A percentile compares a stretch with the other conserved stretches of the same genome.
These are phyloP conservation scores for Ptiloglossa arizonensis DNA, from an alignment of 1,140 invertebrate genomes.

Conservation along the genomic window DNA sequence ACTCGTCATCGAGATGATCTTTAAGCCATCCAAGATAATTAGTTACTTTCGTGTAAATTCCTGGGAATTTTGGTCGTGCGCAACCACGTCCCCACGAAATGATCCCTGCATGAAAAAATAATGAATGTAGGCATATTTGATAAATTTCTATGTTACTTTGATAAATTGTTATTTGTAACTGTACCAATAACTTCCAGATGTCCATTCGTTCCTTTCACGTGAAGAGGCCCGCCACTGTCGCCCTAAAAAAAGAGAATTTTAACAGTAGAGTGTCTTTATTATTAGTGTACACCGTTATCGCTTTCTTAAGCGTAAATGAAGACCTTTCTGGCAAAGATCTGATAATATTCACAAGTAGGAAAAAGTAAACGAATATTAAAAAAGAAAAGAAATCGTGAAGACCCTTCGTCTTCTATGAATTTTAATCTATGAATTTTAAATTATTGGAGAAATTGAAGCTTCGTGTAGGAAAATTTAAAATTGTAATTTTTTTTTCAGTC, in stretches of 20 bases:
- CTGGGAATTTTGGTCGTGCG: constrained; percentile 87
- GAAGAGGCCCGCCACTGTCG: constrained; percentile 84
- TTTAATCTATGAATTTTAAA: too few species aligned
- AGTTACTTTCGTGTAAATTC: constrained; percentile 88
- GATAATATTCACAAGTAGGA: too few species aligned
- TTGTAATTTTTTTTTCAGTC: too few species aligned
- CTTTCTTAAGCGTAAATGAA: too few species aligned
- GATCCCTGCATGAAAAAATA: constrained; percentile 80
- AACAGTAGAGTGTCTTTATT: background rate
- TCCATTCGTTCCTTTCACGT: constrained; percentile 76
- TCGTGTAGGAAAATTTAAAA: too few species aligned
- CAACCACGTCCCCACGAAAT: constrained; percentile 91
- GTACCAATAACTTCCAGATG: constrained; percentile 83
- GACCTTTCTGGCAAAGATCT: too few species aligned
- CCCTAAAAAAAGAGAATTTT: constrained; percentile 70
- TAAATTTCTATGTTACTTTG: background rate
- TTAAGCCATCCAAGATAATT: constrained; percentile 88
- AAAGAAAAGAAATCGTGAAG: too few species aligned
- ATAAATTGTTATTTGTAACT: constrained; percentile 1
- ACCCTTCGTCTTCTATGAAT: too few species aligned
- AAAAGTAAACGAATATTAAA: too few species aligned
- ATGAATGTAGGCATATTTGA: background rate
- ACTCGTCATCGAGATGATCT: constrained; percentile 81
- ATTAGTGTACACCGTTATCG: too few species aligned
- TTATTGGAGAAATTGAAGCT: too few species aligned